Evolutionary conservation across 2,888 invertebrate species (phyloP).

Genomic region (Chalcis sispes): DNA sequence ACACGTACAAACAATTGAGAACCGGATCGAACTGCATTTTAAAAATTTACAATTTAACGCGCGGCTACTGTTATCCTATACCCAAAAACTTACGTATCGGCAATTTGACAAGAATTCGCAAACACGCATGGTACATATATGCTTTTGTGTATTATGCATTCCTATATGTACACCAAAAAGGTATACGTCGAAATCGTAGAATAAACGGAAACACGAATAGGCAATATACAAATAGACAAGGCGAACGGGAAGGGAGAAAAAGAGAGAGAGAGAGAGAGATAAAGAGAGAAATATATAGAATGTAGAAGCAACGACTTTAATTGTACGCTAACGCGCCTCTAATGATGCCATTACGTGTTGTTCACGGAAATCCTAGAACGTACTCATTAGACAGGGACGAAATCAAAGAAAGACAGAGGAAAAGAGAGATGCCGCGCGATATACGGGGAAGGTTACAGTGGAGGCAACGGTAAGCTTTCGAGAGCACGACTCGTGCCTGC

Average conservation of each 20-base stretch:
- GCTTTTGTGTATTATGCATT: too few relatives aligned
- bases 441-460: too few relatives aligned
- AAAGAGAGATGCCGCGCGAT: background rate
- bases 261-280: background rate
- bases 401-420: background rate
- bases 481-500: constrained; percentile 6
- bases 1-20: too few relatives aligned
- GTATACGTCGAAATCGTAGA: background rate
- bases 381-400: background rate
- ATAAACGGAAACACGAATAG: background rate
- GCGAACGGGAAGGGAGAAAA: background rate
- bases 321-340: background rate
- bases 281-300: background rate
- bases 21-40: too few relatives aligned
- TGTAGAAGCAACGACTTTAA: constrained; percentile 25
- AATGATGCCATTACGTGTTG: constrained; percentile 30
- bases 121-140: background rate
- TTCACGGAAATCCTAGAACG: constrained; percentile 41
- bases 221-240: background rate
- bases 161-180: too few relatives aligned
- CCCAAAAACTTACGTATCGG: too few relatives aligned
- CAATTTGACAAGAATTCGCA: too few relatives aligned
- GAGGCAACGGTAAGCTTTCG: too few relatives aligned
- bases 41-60: too few relatives aligned
- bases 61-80: too few relatives aligned